Evolutionary conservation across 2,113 vertebrate species (phyloP).

Genomic region (Brachypteracias leptosomus): DNA sequence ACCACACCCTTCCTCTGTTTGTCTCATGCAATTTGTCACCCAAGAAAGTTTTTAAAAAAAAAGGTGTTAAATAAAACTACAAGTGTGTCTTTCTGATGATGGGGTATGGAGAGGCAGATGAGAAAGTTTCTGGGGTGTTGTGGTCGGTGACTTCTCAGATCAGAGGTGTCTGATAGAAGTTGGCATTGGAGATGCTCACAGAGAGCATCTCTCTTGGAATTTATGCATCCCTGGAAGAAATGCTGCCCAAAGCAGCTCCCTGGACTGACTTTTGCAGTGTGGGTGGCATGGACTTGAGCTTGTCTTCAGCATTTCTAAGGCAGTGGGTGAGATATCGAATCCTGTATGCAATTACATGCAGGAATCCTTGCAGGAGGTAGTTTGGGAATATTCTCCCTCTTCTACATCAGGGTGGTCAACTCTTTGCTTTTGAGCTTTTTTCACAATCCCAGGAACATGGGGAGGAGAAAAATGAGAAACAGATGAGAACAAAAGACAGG

Average conservation of each 20-base stretch:
- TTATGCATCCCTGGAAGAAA: not conserved
- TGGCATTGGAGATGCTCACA: not conserved
- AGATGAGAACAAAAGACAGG: not conserved
- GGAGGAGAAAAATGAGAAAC: not conserved
- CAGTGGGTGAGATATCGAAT: not conserved
- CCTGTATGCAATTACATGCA: not conserved
- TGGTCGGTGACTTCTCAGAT: not conserved
- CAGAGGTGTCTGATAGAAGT: not conserved
- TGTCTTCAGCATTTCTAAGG: not conserved
- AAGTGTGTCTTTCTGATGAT: not conserved
- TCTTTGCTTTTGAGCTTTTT: not conserved
- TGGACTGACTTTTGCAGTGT: not conserved
- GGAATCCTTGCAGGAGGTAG: not conserved
- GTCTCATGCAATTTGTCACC: constrained; percentile 5
- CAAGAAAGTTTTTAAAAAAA: not conserved
- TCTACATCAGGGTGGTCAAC: not conserved
- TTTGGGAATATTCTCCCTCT: not conserved
- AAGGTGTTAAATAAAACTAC: not conserved
- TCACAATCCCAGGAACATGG: not conserved
- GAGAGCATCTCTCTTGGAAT: not conserved
- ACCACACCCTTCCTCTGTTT: not conserved
- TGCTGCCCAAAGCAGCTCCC: not conserved
- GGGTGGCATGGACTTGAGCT: not conserved
- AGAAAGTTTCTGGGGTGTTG: not conserved
- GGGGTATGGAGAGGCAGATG: not conserved